Evolutionary conservation across 35 echinoderm and acorn worm species (phyloP).

Genomic region (Eucidaris tribuloides): DNA sequence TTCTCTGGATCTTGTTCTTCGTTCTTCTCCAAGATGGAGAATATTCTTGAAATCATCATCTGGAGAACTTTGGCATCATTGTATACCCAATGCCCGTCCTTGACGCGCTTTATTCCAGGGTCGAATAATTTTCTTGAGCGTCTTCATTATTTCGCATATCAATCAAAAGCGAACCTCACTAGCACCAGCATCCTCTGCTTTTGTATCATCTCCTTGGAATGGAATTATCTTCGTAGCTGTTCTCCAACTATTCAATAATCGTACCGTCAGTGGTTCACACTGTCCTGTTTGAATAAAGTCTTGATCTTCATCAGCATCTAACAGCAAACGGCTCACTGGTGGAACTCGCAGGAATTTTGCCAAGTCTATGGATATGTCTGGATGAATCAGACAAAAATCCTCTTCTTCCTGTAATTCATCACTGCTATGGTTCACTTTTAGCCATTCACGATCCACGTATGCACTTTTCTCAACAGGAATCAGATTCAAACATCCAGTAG

Average conservation of each 20-base stretch:
- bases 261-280: conserved; percentile 41
- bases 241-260: conserved; percentile 38
- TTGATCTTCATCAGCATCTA: conserved; percentile 24
- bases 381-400: conserved; percentile 26
- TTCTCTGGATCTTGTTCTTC: conserved; percentile 65
- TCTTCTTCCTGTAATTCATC: conserved; percentile 7
- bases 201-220: conserved; percentile 83
- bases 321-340: conserved; percentile 27
- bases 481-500: not conserved
- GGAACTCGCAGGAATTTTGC: not conserved
- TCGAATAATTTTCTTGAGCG: conserved; percentile 28
- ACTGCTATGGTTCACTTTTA: not conserved
- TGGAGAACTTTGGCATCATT: conserved; percentile 63
- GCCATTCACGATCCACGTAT: conserved; percentile 18
- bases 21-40: conserved; percentile 55
- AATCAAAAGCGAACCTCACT: conserved; percentile 68
- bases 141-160: conserved; percentile 69
- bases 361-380: conserved; percentile 1
- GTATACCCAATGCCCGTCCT: conserved; percentile 82
- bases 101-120: conserved; percentile 61
- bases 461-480: conserved; percentile 3
- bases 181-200: conserved; percentile 93
- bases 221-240: conserved; percentile 24
- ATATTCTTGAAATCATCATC: conserved; percentile 75
- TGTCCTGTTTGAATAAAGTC: conserved; percentile 38